Evolutionary conservation across 1,140 invertebrate genomes (phyloP).

Genomic region (Orchesella cincta): DNA sequence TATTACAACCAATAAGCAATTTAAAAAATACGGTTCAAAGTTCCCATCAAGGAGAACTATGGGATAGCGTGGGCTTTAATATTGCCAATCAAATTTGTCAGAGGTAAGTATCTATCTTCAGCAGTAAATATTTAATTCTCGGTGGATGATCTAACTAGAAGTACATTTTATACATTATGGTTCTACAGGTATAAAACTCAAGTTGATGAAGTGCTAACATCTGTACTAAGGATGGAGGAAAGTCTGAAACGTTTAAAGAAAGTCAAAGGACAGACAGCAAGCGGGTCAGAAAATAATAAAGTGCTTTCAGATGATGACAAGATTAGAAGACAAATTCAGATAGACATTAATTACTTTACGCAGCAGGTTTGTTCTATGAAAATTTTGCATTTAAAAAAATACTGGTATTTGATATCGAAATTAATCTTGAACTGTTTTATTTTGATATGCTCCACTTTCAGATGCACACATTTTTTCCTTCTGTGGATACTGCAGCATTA

Average conservation of each 20-base stretch:
- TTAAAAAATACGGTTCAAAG: constrained; percentile 64
- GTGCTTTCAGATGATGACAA: constrained; percentile 82
- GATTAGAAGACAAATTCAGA: constrained; percentile 82
- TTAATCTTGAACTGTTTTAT: background rate
- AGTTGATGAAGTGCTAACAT: constrained; percentile 83
- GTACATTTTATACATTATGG: background rate
- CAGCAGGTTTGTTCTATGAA: constrained; percentile 28
- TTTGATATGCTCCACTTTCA: background rate
- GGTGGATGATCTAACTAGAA: background rate
- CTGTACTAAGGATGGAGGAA: constrained; percentile 92
- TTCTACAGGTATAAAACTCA: constrained; percentile 76
- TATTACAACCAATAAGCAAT: constrained; percentile 61
- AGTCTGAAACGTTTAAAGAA: constrained; percentile 85
- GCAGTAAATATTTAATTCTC: background rate
- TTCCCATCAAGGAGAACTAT: constrained; percentile 56
- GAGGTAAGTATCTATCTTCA: background rate
- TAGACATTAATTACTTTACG: constrained; percentile 69
- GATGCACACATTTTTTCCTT: constrained; percentile 35
- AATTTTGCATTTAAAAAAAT: background rate
- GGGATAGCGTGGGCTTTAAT: constrained; percentile 40
- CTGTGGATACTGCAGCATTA: constrained; percentile 31
- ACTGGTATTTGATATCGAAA: background rate
- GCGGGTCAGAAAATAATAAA: constrained; percentile 18
- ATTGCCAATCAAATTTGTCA: constrained; percentile 38
- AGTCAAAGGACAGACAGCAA: constrained; percentile 59